Evolutionary conservation across 2,113 vertebrate species (phyloP).

Genomic region (Pomatostomus ruficeps): DNA sequence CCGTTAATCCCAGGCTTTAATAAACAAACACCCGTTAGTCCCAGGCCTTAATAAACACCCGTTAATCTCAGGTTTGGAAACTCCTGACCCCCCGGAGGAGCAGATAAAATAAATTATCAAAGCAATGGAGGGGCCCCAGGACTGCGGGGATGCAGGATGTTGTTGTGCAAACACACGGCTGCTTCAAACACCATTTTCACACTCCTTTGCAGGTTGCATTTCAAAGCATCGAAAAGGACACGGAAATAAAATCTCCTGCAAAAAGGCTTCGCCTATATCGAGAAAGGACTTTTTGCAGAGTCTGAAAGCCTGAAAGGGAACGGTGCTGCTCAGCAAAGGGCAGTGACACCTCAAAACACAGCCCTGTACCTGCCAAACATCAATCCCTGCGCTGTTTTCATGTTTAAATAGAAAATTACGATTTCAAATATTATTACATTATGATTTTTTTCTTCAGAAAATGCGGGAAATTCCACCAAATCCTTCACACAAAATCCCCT

Average conservation of each 20-base stretch:
- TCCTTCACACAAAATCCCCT: not conserved
- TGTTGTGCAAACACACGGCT: conserved; percentile 6
- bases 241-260: not conserved
- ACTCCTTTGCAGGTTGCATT: not conserved
- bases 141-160: not conserved
- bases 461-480: not conserved
- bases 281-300: not conserved
- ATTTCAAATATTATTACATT: not conserved
- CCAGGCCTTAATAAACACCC: not conserved
- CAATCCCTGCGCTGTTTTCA: not conserved
- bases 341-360: not conserved
- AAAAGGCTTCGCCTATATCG: not conserved
- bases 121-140: no score
- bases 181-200: not conserved
- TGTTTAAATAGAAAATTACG: not conserved
- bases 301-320: not conserved
- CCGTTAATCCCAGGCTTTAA: no score
- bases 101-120: no score
- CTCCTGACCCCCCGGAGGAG: no score
- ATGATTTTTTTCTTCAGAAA: not conserved
- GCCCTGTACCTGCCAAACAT: not conserved
- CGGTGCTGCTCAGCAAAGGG: not conserved
- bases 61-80: not conserved
- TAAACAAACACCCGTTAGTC: no score
- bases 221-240: not conserved